phyloP scores from a whole-genome alignment of 1,140 invertebrate genomes.

The Zaprionus davidi region DNA sequence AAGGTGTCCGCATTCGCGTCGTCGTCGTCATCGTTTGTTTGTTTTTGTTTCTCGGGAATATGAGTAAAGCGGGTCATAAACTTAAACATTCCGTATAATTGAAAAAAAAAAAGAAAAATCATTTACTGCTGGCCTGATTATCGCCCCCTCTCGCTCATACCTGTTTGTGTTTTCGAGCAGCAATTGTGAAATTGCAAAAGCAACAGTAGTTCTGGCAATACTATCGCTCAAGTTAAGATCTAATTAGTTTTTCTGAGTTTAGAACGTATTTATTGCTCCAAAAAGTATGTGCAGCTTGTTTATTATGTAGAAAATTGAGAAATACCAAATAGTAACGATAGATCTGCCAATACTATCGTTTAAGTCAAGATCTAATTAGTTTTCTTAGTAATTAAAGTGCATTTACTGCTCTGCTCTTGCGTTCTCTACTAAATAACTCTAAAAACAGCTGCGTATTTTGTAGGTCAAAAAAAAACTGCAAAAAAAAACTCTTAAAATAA shows the following conservation, averaged over 20 bases:
- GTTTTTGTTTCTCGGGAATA: conserved; percentile 17
- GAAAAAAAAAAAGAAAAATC: conserved; percentile 19
- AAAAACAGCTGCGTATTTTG: no score
- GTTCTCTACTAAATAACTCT: neutral
- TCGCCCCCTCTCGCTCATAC: neutral
- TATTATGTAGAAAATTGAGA: no score
- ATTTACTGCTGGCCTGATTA: conserved; percentile 28
- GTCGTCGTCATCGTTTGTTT: conserved; percentile 9
- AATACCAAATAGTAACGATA: neutral
- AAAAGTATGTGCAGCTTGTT: no score
- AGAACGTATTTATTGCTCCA: neutral
- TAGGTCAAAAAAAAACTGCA: no score
- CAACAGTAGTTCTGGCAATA: neutral
- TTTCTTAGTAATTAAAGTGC: neutral
- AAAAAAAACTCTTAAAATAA: no score
- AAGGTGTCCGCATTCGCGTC: conserved; percentile 15
- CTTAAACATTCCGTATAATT: conserved; percentile 17
- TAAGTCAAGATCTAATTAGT: neutral
- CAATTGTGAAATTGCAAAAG: conserved; percentile 12
- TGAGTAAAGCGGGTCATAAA: conserved; percentile 40
- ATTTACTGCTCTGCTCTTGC: neutral
- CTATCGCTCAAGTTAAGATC: neutral
- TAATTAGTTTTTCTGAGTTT: neutral
- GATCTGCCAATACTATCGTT: neutral
- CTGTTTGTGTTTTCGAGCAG: neutral